These are phyloP conservation scores for Temnothorax nylanderi DNA, from an alignment of 1,140 invertebrate genomes.

Conservation along the genomic window DNA sequence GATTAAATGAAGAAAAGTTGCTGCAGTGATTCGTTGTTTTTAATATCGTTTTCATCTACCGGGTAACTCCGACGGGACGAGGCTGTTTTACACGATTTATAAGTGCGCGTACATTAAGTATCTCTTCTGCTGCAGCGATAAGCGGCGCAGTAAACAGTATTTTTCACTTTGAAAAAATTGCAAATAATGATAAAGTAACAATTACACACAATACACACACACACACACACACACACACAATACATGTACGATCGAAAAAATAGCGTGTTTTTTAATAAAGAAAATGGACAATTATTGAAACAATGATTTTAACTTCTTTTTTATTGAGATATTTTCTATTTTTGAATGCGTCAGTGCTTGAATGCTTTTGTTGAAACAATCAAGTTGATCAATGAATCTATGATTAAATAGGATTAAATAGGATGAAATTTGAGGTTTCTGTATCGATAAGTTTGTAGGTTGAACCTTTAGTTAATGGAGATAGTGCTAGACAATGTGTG, in stretches of 20 bases:
- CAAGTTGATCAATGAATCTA: neutral
- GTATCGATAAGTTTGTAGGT: neutral
- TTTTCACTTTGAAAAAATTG: neutral
- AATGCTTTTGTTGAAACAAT: neutral
- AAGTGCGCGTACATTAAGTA: neutral
- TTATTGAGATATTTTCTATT: neutral
- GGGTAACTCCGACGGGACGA: neutral
- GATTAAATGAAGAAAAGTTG: neutral
- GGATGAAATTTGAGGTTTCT: neutral
- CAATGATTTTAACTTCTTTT: neutral
- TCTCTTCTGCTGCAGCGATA: neutral
- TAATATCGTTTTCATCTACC: neutral
- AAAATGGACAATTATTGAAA: neutral
- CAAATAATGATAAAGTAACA: neutral
- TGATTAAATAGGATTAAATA: neutral
- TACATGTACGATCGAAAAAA: too few species aligned
- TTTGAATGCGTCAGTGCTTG: neutral
- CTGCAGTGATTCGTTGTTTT: neutral
- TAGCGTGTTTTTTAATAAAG: neutral
- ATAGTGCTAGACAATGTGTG: slow-evolving; percentile 81
- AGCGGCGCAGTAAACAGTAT: neutral
- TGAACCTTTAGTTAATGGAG: slow-evolving; percentile 73
- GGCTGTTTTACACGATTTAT: neutral
- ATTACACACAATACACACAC: too few species aligned
- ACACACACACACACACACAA: too few species aligned